A percentile compares a stretch with the other conserved stretches of the same genome.
phyloP scores from a whole-genome alignment of 1,140 invertebrate species.

The Probaryconus sp. region DNA sequence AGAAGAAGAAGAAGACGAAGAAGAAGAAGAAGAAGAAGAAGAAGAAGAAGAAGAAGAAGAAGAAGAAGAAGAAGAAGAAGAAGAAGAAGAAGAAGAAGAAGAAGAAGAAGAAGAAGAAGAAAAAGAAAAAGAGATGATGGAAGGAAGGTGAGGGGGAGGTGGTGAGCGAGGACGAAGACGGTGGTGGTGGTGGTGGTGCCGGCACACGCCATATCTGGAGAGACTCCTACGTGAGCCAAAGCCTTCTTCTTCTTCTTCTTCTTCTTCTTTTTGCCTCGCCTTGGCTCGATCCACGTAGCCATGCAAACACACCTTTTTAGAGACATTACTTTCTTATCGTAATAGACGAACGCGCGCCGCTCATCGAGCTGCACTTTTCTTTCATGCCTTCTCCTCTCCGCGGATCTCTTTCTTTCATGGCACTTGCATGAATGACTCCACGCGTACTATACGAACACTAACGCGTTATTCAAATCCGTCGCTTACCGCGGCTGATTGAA shows the following conservation, averaged over 20 bases:
- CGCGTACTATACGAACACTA: too few species aligned
- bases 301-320: conserved; percentile 74
- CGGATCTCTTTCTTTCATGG: conserved; percentile 53
- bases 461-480: too few species aligned
- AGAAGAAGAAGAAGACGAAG: conserved; percentile 55
- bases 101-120: neutral
- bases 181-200: conserved; percentile 57
- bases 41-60: conserved; percentile 31
- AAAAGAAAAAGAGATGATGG: conserved; percentile 27
- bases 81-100: conserved; percentile 8
- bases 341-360: conserved; percentile 64
- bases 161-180: conserved; percentile 19
- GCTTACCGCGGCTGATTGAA: too few species aligned
- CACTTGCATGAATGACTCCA: conserved; percentile 35
- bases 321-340: conserved; percentile 73
- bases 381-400: conserved; percentile 30
- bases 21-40: conserved; percentile 6
- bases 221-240: conserved; percentile 71
- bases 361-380: conserved; percentile 55
- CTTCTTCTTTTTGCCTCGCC: too few species aligned
- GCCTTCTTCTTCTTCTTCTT: conserved; percentile 62
- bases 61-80: conserved; percentile 9
- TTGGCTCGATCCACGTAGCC: conserved; percentile 60
- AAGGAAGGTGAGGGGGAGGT: conserved; percentile 22
- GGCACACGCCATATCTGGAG: conserved; percentile 71